Base-by-base conservation (phyloP, 1,140 invertebrate species). In the Drosophila lini region DNA sequence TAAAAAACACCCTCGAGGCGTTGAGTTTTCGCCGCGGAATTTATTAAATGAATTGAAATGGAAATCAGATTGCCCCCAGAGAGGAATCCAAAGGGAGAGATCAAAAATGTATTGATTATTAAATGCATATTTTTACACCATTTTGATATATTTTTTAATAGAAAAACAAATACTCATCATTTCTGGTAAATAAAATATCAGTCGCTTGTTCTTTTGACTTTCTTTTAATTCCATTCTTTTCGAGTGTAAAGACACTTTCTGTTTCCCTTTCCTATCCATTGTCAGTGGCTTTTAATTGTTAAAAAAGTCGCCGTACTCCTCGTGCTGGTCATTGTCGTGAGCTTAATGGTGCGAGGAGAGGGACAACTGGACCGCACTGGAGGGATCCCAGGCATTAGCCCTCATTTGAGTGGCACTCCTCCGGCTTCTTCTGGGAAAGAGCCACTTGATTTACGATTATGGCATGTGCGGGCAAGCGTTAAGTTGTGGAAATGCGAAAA, bases 391-490 rank as follows among this genome's bases (percentile, higher is more conserved):
- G 65, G 42, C 40, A 69, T 73, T 70, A 74, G 47, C 38, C 38
- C 38, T 44, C 19, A 16, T 73, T 73, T 53, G 47, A 73, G 69
- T 60, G 40, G 44, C 56, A 50, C 28, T 58, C 19, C 44, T 15
- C 53, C 15, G 40, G 32, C 38, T 28, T 16, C 59, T 28, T 78
- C 38, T 44, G 36, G 31, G n/a, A 44, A 65, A 59, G 40, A 45
- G 50, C 60, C 73, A 77, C 74, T 85, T 85, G 78, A 78, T 78
- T 81, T 64, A 64, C 75, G 63, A 78, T 84, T 74, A 81, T 85
- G 77, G 60, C 67, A 22, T 42, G 81, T 64, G 71, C 59, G 71
- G 55, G 77, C 58, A 60, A 80, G 80, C 81, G 77, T 73, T 61
- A 83, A 83, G 67, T 83, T 84, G 73, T 69, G 45, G 59, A 71